Base-by-base conservation (phyloP, 2,113 vertebrate species). In the Lepidothrix coronata region DNA sequence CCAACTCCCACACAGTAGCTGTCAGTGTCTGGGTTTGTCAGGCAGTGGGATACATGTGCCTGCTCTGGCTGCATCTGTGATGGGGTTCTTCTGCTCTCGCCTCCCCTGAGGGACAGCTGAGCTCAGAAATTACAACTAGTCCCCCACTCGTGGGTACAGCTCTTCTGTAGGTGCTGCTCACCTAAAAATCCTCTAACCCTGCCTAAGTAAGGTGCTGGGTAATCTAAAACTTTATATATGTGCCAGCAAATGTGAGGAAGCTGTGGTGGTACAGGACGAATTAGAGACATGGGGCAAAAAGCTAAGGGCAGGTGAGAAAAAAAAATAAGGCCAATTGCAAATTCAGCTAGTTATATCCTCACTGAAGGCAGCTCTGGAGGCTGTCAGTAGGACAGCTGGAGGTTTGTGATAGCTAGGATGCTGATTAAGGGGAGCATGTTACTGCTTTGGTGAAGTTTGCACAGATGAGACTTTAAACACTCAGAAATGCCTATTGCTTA, bases 81-180 rank as follows among this genome's bases (percentile, higher is more conserved):
- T 57, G 41, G 15, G 19, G 6, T 46, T 67, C 35, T 51, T 43
- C 71, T 71, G 35, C 11, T 33, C 12, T 46, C 68, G 11, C 8
- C 15, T 62, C 8, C 21, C 25, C 24, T 14, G 3, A 21, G 23
- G 8, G 7, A 51, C 35, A 22, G 8, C 2, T 5, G 39, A 74
- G 37, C 31, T 85, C 6, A 3, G 55, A 85, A 76, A 37, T 18
- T 33, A 21, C 14, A 41, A 0, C 20, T 14, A 19, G 44, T 78
- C 23, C 18, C 14, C 9, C 0, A 0, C 6, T 39, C 0, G 0
- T 35, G 49, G 19, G 21, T 78, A 55, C 9, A 35, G 51, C 18
- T 58, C 30, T 65, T 74, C 48, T 28, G 14, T 35, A 76, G 30
- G 31, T 65, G 41, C 10, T 58, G 24, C 70, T 85, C 58, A 54